Evolutionary conservation across 2,113 vertebrate species (phyloP).

Genomic region (Macaca mulatta): DNA sequence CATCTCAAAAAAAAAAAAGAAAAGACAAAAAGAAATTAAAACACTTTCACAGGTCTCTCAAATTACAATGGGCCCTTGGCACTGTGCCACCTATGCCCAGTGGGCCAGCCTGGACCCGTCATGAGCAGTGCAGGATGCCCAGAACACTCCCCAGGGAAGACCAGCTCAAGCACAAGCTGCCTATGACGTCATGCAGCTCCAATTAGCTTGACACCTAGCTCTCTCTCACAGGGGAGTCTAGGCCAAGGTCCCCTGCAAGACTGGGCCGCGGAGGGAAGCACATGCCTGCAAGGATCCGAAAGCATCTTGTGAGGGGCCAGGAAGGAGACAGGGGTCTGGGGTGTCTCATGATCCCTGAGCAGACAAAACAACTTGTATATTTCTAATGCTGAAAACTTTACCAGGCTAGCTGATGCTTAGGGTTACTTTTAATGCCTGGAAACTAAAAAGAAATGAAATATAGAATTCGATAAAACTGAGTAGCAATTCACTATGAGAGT

Average conservation of each 20-base stretch:
- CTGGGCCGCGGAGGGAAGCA: too few species aligned
- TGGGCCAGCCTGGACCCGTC: too few species aligned
- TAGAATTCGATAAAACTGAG: not conserved
- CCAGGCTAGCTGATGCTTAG: not conserved
- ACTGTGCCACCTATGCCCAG: not conserved
- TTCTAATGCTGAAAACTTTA: not conserved
- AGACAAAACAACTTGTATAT: not conserved
- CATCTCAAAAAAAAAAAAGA: too few species aligned
- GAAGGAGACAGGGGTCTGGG: not conserved
- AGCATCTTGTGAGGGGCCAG: not conserved
- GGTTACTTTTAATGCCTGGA: not conserved
- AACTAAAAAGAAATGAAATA: not conserved
- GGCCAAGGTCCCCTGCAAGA: not conserved
- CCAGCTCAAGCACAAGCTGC: not conserved
- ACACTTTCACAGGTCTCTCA: not conserved
- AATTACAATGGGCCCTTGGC: not conserved
- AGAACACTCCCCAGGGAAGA: not conserved
- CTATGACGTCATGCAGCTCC: not conserved
- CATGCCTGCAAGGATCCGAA: not conserved
- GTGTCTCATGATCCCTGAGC: not conserved
- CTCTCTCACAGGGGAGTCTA: not conserved
- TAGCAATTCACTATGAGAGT: not conserved
- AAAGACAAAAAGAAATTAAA: not conserved
- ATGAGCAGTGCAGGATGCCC: rapidly evolving
- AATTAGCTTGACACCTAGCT: not conserved